These are phyloP conservation scores for Tragelaphus strepsiceros DNA, from an alignment of 2,113 vertebrate species.

Conservation along the genomic window DNA sequence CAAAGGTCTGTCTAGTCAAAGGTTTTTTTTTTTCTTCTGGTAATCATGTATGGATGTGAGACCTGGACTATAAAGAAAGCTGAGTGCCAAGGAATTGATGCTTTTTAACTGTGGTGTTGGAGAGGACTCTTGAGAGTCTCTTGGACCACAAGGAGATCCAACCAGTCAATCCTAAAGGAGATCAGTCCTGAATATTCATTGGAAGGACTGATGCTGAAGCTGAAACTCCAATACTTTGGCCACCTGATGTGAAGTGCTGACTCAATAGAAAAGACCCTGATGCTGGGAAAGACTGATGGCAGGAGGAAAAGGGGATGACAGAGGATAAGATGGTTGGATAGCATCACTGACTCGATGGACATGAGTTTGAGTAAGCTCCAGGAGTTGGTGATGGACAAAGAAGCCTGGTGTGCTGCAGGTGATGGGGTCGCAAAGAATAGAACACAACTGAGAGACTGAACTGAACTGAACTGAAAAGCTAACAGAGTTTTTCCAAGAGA, in stretches of 20 bases:
- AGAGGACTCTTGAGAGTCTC: background rate
- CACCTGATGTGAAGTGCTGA: background rate
- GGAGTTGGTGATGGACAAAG: background rate
- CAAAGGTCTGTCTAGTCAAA: background rate
- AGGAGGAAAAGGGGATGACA: background rate
- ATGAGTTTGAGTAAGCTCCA: rapidly evolving
- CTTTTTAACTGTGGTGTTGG: background rate
- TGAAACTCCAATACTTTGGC: background rate
- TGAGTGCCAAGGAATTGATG: background rate
- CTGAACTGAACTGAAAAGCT: background rate
- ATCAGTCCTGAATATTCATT: background rate
- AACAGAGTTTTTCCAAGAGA: background rate
- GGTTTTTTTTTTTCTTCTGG: background rate
- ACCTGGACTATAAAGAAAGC: background rate
- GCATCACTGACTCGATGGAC: background rate
- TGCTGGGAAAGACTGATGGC: background rate
- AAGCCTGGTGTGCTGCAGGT: background rate
- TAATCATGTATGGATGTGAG: background rate
- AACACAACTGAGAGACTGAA: background rate
- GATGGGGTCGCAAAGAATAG: background rate
- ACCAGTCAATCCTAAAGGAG: background rate
- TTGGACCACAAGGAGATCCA: background rate
- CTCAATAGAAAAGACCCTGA: background rate
- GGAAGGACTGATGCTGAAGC: background rate
- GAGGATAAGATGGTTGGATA: background rate